Base-by-base conservation (phyloP, 2,113 vertebrate genomes). In the Nerophis ophidion region DNA sequence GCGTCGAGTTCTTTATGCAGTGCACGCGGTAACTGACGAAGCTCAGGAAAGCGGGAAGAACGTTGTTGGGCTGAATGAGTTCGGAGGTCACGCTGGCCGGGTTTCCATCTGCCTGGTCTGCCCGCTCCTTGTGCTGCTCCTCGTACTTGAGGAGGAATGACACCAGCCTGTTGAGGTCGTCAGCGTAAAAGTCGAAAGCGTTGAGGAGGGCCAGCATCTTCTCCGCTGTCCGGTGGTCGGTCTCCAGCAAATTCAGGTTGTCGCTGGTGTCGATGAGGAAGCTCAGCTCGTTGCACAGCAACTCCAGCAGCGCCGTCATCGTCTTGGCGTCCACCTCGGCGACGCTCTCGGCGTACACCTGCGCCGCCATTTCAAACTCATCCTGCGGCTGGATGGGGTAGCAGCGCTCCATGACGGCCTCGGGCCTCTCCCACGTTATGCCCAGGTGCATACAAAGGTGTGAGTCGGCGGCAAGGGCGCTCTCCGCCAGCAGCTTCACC, bases 311-410 rank as follows among this genome's bases (percentile, higher is more conserved):
- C 36, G 54, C 54, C 38, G 11, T 17, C 54, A 56, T 56, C n/a
- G 54, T 56, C 38, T 56, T 8, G 10, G 54, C 3, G 15, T 56
- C 54, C 36, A 56, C 54, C 54, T 56, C 54, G 11, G 15, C n/a
- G 36, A 42, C 38, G 38, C 54, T 56, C 54, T 56, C 54, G 5
- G 38, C 36, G 16, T 56, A 56, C 38, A 56, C 54, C 54, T 56
- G 54, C 8, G 54, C 54, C 38, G 16, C 54, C 54, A 56, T 56
- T 38, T 56, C 54, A 6, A 17, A 56, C 36, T 8, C 12, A 38
- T 56, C 54, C 38, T 42, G 54, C 54, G 54, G 54, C 54, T 56
- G 54, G 38, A 56, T 56, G 38, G 54, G 54, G 38, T 56, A 56
- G n/a, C 35, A 5, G 36, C 16, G 35, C 54, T 56, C 54, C 36